Percentiles rank a stretch among this genome's conserved stretches.
phyloP scores from a whole-genome alignment of 2,888 invertebrate species.

The Zygaena filipendulae region DNA sequence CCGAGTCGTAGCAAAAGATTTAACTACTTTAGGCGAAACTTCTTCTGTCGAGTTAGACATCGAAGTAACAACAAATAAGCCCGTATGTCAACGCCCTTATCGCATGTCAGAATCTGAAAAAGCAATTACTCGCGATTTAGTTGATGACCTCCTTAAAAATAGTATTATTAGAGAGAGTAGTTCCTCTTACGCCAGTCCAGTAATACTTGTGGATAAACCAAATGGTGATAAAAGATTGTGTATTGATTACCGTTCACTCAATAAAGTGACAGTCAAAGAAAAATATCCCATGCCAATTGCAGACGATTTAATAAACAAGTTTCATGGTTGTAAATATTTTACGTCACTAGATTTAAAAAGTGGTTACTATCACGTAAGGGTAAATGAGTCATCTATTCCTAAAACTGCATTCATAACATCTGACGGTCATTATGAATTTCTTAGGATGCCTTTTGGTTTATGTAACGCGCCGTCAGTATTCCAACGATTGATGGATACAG shows the following conservation, averaged over 20 bases:
- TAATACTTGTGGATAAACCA: slow-evolving; percentile 2
- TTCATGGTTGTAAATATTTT: slow-evolving; percentile 20
- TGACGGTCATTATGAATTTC: slow-evolving; percentile 26
- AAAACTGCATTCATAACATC: slow-evolving; percentile 29
- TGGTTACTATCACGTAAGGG: slow-evolving; percentile 25
- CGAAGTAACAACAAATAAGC: slow-evolving; percentile 12
- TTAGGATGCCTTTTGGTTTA: slow-evolving; percentile 21
- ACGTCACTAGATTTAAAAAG: slow-evolving; percentile 23
- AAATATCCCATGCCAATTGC: slow-evolving; percentile 26
- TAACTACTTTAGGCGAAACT: slow-evolving; percentile 13
- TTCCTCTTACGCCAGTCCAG: slow-evolving; percentile 1
- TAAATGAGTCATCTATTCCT: slow-evolving; percentile 21
- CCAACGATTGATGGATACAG: slow-evolving; percentile 20
- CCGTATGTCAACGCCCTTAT: slow-evolving; percentile 15
- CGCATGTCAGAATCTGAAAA: slow-evolving; percentile 13
- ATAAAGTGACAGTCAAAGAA: slow-evolving; percentile 6
- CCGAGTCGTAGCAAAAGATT: slow-evolving; percentile 9
- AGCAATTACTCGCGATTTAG: slow-evolving; percentile 5
- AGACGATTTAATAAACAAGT: slow-evolving; percentile 23
- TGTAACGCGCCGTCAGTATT: slow-evolving; percentile 28
- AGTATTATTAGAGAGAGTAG: slow-evolving; percentile 8
- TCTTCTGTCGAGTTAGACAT: slow-evolving; percentile 13
- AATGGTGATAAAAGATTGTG: slow-evolving; percentile 2
- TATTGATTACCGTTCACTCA: slow-evolving; percentile 6
- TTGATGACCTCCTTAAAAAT: slow-evolving; percentile 10